phyloP scores from a whole-genome alignment of 2,888 invertebrate genomes.

The Dynastes grantii region DNA sequence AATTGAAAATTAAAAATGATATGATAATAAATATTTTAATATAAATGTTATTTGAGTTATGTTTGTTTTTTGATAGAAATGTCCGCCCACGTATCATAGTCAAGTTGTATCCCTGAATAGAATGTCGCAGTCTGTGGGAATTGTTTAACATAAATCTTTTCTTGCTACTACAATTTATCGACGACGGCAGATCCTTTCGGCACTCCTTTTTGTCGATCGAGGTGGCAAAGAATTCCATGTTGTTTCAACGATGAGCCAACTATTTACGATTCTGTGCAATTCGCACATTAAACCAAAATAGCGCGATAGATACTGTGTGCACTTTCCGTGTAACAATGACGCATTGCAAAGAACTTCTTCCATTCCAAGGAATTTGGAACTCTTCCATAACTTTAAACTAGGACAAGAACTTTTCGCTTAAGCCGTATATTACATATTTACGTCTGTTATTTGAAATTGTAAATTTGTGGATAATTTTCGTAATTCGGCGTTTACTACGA shows the following conservation, averaged over 20 bases:
- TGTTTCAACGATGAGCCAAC: neutral
- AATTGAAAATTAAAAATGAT: too few relatives aligned
- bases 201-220: neutral
- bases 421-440: slow-evolving; percentile 7
- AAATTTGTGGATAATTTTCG: slow-evolving; percentile 17
- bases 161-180: neutral
- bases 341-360: neutral
- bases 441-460: slow-evolving; percentile 1
- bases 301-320: neutral
- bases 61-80: too few relatives aligned
- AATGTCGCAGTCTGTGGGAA: too few relatives aligned
- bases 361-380: neutral
- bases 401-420: neutral
- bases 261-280: slow-evolving; percentile 11
- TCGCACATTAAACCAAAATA: neutral
- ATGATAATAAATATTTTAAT: too few relatives aligned
- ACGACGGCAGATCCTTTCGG: neutral
- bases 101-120: neutral
- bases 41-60: too few relatives aligned
- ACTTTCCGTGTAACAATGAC: slow-evolving; percentile 11
- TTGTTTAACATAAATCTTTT: neutral
- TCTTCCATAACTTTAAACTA: slow-evolving; percentile 20
- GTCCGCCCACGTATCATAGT: neutral
- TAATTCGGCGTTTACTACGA: slow-evolving; percentile 1
- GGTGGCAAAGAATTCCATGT: neutral